Evolutionary conservation across 2,113 vertebrate species (phyloP).

Genomic region (Cochlearius cochlearius): DNA sequence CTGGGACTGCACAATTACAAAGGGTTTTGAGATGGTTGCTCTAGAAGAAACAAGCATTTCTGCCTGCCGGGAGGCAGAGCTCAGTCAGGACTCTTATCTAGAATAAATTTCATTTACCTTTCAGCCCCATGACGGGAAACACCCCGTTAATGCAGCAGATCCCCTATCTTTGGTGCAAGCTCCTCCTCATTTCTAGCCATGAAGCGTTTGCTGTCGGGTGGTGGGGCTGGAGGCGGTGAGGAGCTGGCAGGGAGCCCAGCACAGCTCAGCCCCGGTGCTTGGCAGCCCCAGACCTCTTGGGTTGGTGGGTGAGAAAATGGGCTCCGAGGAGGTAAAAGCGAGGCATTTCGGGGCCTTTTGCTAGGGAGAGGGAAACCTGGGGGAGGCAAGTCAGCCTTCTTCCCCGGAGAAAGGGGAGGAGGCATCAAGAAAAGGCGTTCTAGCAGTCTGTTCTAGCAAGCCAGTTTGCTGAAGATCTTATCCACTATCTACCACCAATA

Average conservation of each 20-base stretch:
- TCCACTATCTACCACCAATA: neutral
- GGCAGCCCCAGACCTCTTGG: neutral
- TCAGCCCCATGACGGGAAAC: neutral
- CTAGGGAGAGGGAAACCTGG: neutral
- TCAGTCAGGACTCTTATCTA: neutral
- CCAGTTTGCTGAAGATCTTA: neutral
- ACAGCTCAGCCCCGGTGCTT: neutral
- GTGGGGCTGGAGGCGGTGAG: neutral
- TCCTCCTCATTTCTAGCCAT: neutral
- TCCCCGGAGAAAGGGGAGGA: neutral
- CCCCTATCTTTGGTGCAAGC: neutral
- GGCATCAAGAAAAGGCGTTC: neutral
- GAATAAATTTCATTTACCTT: neutral
- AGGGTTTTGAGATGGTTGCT: neutral
- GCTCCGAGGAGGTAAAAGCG: neutral
- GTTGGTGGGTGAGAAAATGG: neutral
- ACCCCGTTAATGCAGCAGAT: neutral
- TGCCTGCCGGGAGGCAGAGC: neutral
- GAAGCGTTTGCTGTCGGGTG: neutral
- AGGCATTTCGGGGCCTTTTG: neutral
- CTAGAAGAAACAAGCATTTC: neutral
- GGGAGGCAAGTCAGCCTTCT: neutral
- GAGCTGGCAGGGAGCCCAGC: neutral
- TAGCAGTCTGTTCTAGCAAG: neutral
- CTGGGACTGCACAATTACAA: neutral